Conservation (phyloP, 2,797 vertebrate species). For the Bradypus variegatus region DNA sequence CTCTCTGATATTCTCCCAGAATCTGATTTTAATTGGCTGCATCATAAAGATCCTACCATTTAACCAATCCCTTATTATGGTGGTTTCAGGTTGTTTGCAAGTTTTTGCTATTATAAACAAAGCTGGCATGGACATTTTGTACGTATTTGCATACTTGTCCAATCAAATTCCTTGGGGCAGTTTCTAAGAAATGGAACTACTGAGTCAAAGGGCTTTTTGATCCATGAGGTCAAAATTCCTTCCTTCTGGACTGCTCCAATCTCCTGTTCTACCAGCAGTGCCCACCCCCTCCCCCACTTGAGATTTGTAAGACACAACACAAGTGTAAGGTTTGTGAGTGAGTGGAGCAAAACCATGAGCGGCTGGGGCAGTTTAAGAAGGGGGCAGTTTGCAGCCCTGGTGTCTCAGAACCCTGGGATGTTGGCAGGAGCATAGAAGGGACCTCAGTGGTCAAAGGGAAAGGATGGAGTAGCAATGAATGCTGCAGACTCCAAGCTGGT, state of each 20-base stretch:
- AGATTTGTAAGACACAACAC: not conserved
- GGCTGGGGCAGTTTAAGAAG: not conserved
- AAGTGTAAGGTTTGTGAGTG: not conserved
- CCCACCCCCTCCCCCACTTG: not conserved
- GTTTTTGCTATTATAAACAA: not conserved
- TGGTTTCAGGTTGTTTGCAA: conserved; percentile 23
- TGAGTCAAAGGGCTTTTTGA: conserved; percentile 28
- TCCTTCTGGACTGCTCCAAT: not conserved
- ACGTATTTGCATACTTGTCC: not conserved
- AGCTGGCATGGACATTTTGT: not conserved
- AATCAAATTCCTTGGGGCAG: not conserved
- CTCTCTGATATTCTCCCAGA: not conserved
- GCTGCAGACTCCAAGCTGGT: not conserved
- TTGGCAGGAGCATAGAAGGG: not conserved
- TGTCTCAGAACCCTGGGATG: not conserved
- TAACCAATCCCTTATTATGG: not conserved
- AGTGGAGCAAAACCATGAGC: not conserved
- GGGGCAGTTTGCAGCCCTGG: not conserved
- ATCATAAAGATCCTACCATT: conserved; percentile 14
- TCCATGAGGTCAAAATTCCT: conserved; percentile 16
- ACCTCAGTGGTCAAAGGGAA: not conserved
- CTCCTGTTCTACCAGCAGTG: not conserved
- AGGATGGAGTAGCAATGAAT: not conserved
- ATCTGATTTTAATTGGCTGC: conserved; percentile 34
- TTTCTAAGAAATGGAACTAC: conserved; percentile 30